A percentile compares a stretch with the other conserved stretches of the same genome.
Conservation (phyloP, 1,140 invertebrate genomes). For the Cataglyphis hispanica region DNA sequence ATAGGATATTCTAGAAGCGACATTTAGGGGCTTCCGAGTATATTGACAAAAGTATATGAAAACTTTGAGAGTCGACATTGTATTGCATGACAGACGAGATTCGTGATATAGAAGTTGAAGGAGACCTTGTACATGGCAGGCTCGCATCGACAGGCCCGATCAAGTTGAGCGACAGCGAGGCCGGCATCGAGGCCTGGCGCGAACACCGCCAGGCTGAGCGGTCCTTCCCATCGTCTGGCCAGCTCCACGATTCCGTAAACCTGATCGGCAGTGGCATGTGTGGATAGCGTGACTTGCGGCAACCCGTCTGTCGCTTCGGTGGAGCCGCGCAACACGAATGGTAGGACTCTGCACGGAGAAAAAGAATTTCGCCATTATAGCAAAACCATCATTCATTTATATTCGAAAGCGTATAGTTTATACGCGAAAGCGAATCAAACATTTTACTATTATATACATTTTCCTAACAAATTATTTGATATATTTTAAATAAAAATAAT, state of each 20-base stretch:
- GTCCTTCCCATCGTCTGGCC: constrained; percentile 90
- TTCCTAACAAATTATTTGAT: not conserved
- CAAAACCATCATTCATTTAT: not conserved
- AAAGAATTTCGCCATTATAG: constrained; percentile 21
- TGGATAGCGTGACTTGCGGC: constrained; percentile 88
- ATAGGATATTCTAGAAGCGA: not conserved
- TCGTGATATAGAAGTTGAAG: constrained; percentile 29
- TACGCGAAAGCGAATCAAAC: not conserved
- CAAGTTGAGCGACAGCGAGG: constrained; percentile 88
- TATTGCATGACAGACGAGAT: not conserved
- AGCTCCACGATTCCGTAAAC: constrained; percentile 90
- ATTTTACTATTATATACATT: not conserved
- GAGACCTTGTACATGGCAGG: constrained; percentile 89
- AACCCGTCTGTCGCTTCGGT: constrained; percentile 76
- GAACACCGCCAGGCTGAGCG: constrained; percentile 91
- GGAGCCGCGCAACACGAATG: constrained; percentile 87
- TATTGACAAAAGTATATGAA: not conserved
- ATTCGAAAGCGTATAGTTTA: no score
- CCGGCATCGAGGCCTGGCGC: constrained; percentile 90
- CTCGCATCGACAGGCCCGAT: constrained; percentile 89
- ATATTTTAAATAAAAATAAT: not conserved
- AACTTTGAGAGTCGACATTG: not conserved
- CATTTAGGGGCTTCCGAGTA: not conserved
- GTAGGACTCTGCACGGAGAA: constrained; percentile 86
- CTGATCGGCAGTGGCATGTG: constrained; percentile 92